Evolutionary conservation across 2,888 invertebrate species (phyloP).

Genomic region (Seladonia tumulorum): DNA sequence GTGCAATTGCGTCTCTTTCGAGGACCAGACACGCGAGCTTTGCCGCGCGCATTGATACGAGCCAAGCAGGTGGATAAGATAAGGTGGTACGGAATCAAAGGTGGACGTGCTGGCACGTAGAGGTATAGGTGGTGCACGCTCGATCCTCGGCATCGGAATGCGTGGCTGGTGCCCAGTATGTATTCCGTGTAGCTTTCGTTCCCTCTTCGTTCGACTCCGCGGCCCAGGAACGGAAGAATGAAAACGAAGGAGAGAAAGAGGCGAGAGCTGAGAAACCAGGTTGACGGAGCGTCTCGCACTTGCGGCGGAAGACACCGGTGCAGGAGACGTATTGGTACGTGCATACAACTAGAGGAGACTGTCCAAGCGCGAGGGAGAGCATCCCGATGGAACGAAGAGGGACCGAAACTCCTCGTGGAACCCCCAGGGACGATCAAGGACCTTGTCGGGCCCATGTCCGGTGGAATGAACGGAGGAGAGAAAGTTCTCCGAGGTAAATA

Average conservation of each 20-base stretch:
- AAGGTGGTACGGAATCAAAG: conserved; percentile 44
- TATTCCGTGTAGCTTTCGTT: conserved; percentile 48
- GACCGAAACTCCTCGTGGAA: conserved; percentile 56
- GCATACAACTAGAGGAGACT: conserved; percentile 49
- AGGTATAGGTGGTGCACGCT: conserved; percentile 13
- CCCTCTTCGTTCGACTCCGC: conserved; percentile 8
- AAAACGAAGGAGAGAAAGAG: conserved; percentile 32
- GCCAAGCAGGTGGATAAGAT: conserved; percentile 18
- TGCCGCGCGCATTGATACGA: conserved; percentile 11
- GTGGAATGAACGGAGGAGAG: conserved; percentile 4
- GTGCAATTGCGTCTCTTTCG: background rate
- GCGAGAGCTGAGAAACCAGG: conserved; percentile 47
- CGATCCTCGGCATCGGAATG: conserved; percentile 50
- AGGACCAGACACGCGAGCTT: background rate
- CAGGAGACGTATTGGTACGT: conserved; percentile 38
- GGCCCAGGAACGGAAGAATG: conserved; percentile 22
- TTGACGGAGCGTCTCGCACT: conserved; percentile 37
- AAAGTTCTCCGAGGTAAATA: conserved; percentile 10
- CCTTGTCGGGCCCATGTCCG: conserved; percentile 58
- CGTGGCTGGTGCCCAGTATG: conserved; percentile 49
- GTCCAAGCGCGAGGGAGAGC: background rate
- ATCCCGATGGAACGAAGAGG: conserved; percentile 29
- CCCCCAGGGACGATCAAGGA: conserved; percentile 68
- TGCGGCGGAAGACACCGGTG: conserved; percentile 34
- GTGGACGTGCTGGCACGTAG: conserved; percentile 13